Evolutionary conservation across 2,113 vertebrate genomes (phyloP), one percentile per base, ranked within the genome.

Genomic region (Eptatretus burgeri): DNA sequence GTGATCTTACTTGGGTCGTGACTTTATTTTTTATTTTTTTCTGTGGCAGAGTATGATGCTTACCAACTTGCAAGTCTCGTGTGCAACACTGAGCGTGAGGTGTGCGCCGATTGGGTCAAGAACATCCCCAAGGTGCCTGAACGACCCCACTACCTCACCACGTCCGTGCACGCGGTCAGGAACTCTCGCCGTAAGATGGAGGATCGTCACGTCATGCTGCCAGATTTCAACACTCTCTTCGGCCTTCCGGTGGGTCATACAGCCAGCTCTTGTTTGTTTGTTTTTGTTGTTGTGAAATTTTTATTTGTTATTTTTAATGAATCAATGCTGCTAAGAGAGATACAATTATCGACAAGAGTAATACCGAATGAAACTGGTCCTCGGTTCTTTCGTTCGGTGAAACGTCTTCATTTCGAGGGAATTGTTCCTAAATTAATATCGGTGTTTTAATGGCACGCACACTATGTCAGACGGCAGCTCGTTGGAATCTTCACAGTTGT

Each of bases 181-280:
- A 94, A 94, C 67, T 73, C 76, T 0, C 82, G 89, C 1, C 78
- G 89, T 66, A 93, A 84, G 70, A 96, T 96, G 89, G 89, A 96
- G 70, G 89, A 96, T 73, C 80, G 81, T 1, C 88, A 96, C 0
- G 69, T 94, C 63, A 70, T 71, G 14, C 73, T 93, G 1, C 69
- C 75, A 0, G 73, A 84, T 60, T 89, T 94, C 72, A 91, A 83
- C 62, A 76, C 78, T 66, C 80, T 94, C 1, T 79, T 87, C 1
- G 85, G 83, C 4, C 67, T 93, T 10, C 66, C 75, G 1, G 88
- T 93, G 70, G 51, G 65, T 66, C 13, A 10, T 11, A 14, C 16
- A n/a, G 51, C 20, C 18, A 62, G 10, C 19, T 62, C 49, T 51
- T 50, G 20, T 17, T 51, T 51, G 14, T 49, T 51, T 51, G 49